These are phyloP conservation scores for Clarias pachynema DNA, from an alignment of 2,797 vertebrate genomes.

Conservation along the genomic window DNA sequence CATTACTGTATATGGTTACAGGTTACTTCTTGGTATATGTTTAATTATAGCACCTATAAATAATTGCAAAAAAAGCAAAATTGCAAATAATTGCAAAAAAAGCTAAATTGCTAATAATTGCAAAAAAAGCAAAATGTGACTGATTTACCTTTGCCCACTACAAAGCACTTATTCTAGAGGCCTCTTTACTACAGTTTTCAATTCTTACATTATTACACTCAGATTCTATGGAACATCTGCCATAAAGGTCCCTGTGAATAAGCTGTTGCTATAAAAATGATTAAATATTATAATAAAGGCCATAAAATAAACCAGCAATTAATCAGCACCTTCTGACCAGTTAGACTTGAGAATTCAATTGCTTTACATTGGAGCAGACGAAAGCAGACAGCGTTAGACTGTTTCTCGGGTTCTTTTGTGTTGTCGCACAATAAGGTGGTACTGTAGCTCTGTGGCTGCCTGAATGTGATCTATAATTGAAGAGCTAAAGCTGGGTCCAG, in stretches of 20 bases:
- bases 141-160: background rate
- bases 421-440: conserved; percentile 26
- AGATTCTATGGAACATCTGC: background rate
- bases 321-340: background rate
- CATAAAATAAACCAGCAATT: background rate
- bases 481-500: conserved; percentile 46
- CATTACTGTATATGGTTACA: background rate
- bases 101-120: no score
- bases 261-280: background rate
- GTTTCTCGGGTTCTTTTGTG: conserved; percentile 17
- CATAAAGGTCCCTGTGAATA: background rate
- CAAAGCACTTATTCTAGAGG: background rate
- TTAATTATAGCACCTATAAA: background rate
- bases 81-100: background rate
- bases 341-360: background rate
- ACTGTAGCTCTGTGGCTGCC: conserved; percentile 34
- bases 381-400: background rate
- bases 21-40: background rate
- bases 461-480: conserved; percentile 57
- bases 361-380: background rate
- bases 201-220: background rate
- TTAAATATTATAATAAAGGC: background rate
- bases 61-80: background rate
- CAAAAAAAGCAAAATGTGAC: background rate
- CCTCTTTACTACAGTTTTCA: background rate